These are phyloP conservation scores for Busseola fusca DNA, from an alignment of 2,888 invertebrate species.

Conservation along the genomic window DNA sequence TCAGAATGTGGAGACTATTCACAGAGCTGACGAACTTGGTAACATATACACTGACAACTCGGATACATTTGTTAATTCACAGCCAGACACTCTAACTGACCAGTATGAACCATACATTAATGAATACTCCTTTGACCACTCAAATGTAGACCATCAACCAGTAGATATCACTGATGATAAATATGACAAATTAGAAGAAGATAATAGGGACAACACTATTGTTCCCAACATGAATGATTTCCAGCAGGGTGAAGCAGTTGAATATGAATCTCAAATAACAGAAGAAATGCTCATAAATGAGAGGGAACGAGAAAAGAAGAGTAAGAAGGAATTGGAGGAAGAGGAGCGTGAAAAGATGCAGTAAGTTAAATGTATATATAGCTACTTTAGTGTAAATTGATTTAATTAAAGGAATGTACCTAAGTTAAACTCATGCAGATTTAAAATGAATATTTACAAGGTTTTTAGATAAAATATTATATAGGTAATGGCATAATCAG, in stretches of 20 bases:
- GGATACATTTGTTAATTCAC: constrained; percentile 75
- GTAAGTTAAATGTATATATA: too few species aligned
- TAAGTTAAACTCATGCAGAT: constrained; percentile 82
- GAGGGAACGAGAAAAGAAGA: constrained; percentile 92
- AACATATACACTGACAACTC: constrained; percentile 82
- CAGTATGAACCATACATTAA: constrained; percentile 82
- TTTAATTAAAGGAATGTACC: too few species aligned
- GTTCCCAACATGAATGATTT: constrained; percentile 75
- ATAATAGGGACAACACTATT: constrained; percentile 65
- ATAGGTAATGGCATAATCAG: too few species aligned
- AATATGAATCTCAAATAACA: constrained; percentile 78
- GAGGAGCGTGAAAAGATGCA: constrained; percentile 99
- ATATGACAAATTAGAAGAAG: constrained; percentile 64
- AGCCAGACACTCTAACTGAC: constrained; percentile 77
- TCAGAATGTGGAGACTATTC: constrained; percentile 78
- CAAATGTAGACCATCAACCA: constrained; percentile 69
- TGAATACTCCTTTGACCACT: constrained; percentile 80
- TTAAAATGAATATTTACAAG: not conserved
- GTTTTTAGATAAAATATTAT: too few species aligned
- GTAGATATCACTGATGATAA: constrained; percentile 68
- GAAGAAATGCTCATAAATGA: constrained; percentile 85
- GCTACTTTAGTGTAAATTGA: too few species aligned
- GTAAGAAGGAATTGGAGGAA: constrained; percentile 95
- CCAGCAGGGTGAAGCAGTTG: constrained; percentile 74
- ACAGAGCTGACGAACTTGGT: constrained; percentile 83